Percentiles rank a stretch among this genome's conserved stretches.
phyloP scores from a whole-genome alignment of 2,888 invertebrate species.

The Zhuqinia jingwanae region DNA sequence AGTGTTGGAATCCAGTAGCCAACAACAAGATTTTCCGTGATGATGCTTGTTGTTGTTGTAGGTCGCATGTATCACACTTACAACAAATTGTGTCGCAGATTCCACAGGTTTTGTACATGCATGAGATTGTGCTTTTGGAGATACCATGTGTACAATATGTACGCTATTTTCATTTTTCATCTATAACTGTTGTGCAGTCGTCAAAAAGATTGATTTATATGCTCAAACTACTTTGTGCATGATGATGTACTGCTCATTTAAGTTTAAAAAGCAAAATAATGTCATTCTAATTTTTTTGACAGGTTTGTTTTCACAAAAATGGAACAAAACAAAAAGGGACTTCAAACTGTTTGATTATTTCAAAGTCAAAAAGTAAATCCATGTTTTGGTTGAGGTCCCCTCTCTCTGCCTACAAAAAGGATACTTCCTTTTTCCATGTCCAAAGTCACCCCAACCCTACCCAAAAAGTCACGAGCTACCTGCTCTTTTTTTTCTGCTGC shows the following conservation, averaged over 20 bases:
- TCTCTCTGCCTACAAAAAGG: no score
- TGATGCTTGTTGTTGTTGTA: no score
- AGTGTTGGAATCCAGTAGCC: constrained; percentile 6
- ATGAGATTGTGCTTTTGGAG: no score
- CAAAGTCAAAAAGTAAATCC: no score
- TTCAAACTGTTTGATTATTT: neutral
- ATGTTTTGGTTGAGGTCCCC: no score
- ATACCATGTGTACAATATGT: no score
- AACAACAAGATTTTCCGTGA: neutral
- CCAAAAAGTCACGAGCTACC: constrained; percentile 39
- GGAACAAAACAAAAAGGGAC: neutral
- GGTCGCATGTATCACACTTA: no score
- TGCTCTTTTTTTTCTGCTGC: no score
- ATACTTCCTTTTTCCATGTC: no score
- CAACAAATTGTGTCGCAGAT: constrained; percentile 10
- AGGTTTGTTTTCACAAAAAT: constrained; percentile 11
- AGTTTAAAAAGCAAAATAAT: constrained; percentile 19
- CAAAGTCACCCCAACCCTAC: constrained; percentile 33
- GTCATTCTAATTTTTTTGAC: constrained; percentile 39
- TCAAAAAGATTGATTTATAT: constrained; percentile 3
- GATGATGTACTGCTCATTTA: neutral
- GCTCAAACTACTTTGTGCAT: no score
- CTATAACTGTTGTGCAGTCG: neutral
- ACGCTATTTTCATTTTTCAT: no score
- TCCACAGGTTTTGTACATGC: neutral